Evolutionary conservation across 2,113 vertebrate genomes (phyloP).

Genomic region (Siphamia tubifer): DNA sequence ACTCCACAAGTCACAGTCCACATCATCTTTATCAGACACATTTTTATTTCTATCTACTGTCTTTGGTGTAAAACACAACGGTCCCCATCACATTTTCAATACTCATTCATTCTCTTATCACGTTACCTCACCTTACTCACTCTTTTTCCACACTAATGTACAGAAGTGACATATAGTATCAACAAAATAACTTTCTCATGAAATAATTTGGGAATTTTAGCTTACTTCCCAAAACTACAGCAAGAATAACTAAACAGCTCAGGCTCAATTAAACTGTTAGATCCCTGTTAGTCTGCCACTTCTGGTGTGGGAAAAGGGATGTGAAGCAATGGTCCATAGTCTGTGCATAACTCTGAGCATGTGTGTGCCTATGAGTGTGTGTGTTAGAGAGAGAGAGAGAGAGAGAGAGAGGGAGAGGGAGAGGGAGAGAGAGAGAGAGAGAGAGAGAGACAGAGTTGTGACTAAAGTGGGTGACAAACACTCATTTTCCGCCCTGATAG

Average conservation of each 20-base stretch:
- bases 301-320: conserved; percentile 55
- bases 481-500: conserved; percentile 80
- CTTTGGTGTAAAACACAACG: neutral
- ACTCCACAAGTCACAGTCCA: neutral
- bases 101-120: neutral
- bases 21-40: neutral
- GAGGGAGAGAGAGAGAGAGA: conserved; percentile 3
- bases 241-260: conserved; percentile 22
- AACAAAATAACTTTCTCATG: conserved; percentile 41
- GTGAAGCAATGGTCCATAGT: conserved; percentile 41
- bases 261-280: conserved; percentile 49
- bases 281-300: conserved; percentile 29
- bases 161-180: neutral
- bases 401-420: conserved; percentile 9
- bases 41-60: too few relatives aligned
- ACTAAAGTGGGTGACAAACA: conserved; percentile 74
- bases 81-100: conserved; percentile 15
- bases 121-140: neutral
- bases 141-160: neutral
- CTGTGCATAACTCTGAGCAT: conserved; percentile 3
- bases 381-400: conserved; percentile 15
- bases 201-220: conserved; percentile 7
- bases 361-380: conserved; percentile 7
- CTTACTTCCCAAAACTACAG: conserved; percentile 29
- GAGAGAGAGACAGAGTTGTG: conserved; percentile 30